phyloP scores from a whole-genome alignment of 2,888 invertebrate species.

The Listrodromus nycthemerus region DNA sequence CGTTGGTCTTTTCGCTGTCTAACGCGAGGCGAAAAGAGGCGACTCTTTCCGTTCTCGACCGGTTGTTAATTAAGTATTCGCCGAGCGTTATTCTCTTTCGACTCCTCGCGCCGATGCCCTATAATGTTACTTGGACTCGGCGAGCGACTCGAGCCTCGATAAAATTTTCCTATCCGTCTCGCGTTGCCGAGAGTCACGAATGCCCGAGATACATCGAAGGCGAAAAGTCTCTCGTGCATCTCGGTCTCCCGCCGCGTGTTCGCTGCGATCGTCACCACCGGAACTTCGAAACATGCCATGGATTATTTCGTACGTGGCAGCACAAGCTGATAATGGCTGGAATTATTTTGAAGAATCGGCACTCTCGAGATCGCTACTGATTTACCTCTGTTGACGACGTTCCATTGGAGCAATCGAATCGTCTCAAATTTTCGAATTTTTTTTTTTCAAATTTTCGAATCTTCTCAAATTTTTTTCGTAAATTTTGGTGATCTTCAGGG shows the following conservation, averaged over 20 bases:
- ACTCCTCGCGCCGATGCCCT: conserved; percentile 24
- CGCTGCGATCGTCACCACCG: conserved; percentile 26
- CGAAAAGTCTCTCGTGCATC: too few relatives aligned
- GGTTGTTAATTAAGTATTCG: conserved; percentile 66
- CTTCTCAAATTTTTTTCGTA: too few relatives aligned
- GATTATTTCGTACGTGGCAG: not conserved
- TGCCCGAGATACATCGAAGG: too few relatives aligned
- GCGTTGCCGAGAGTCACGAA: conserved; percentile 26
- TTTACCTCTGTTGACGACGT: too few relatives aligned
- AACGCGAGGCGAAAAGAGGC: conserved; percentile 19
- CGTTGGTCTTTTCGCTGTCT: conserved; percentile 43
- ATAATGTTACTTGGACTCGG: conserved; percentile 40
- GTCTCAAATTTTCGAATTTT: too few relatives aligned
- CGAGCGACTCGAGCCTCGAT: conserved; percentile 33
- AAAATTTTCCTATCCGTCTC: conserved; percentile 40
- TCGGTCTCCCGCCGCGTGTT: too few relatives aligned
- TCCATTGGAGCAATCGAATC: too few relatives aligned
- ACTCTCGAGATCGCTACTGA: too few relatives aligned
- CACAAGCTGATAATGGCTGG: too few relatives aligned
- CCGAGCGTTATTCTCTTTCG: conserved; percentile 57
- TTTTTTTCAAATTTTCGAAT: too few relatives aligned
- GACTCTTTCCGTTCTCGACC: conserved; percentile 9
- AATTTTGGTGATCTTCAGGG: too few relatives aligned
- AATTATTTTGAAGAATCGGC: too few relatives aligned
- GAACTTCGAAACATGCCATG: conserved; percentile 22